Evolutionary conservation across 2,113 vertebrate genomes (phyloP).

Genomic region (Saccopteryx bilineata): DNA sequence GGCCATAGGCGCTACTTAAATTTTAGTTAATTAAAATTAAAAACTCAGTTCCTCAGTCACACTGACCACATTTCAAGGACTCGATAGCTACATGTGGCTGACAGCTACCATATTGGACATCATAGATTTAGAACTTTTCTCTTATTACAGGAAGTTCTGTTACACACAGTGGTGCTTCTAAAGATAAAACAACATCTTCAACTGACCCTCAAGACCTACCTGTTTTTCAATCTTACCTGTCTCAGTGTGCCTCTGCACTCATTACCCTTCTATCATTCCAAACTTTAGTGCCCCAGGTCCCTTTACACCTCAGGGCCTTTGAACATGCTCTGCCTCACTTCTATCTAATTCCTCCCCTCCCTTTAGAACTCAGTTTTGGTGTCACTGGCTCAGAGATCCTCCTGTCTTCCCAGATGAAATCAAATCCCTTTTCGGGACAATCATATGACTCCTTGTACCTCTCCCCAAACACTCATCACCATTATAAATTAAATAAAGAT

Average conservation of each 20-base stretch:
- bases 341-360: background rate
- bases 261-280: background rate
- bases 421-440: background rate
- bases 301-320: background rate
- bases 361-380: background rate
- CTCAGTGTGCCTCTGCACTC: accelerated
- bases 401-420: background rate
- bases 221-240: background rate
- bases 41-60: background rate
- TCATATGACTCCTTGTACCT: background rate
- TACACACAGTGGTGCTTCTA: no score
- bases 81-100: background rate
- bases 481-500: background rate
- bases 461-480: background rate
- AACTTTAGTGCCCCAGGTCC: background rate
- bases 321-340: background rate
- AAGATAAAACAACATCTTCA: background rate
- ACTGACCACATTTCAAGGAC: background rate
- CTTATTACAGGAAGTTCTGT: background rate
- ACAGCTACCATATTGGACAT: background rate
- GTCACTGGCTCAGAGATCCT: background rate
- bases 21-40: background rate
- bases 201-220: background rate
- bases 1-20: background rate
- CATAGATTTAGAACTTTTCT: background rate